Evolutionary conservation across 1,140 invertebrate genomes (phyloP).

Genomic region (silkworm (Bombyx mori)): ASM3026992v2 NC_085118.1:5501001-5501500

Average conservation of each 20-base stretch:
- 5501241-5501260: conserved; percentile 66
- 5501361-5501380: conserved; percentile 67
- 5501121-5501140: background rate
- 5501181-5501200: conserved; percentile 63
- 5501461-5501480: conserved; percentile 44
- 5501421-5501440: conserved; percentile 69
- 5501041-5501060: too few relatives aligned
- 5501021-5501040: too few relatives aligned
- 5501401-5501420: conserved; percentile 32
- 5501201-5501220: conserved; percentile 35
- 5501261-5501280: conserved; percentile 71
- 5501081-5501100: too few relatives aligned
- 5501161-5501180: conserved; percentile 65
- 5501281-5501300: conserved; percentile 69
- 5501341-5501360: conserved; percentile 62
- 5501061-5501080: too few relatives aligned
- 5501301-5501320: conserved; percentile 71
- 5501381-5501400: conserved; percentile 66
- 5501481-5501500: conserved; percentile 26
- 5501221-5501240: conserved; percentile 51
- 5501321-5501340: conserved; percentile 68
- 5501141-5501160: conserved; percentile 13
- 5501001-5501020: too few relatives aligned
- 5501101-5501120: too few relatives aligned
- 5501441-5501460: conserved; percentile 61